Conservation (phyloP, 2,888 invertebrate species). For the Junonia oenone region DNA sequence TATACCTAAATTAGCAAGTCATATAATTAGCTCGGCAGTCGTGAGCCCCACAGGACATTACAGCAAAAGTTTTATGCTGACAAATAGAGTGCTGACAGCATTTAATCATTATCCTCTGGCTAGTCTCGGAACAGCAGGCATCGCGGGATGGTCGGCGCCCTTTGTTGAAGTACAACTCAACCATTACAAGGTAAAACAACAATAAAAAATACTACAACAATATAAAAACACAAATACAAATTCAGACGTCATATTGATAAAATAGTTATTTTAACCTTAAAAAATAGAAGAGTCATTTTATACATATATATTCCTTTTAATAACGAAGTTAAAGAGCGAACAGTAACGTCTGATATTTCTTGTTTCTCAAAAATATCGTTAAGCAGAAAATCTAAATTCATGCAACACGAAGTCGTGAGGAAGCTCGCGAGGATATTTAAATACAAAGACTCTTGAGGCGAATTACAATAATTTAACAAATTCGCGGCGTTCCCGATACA, state of each 20-base stretch:
- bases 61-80: constrained; percentile 85
- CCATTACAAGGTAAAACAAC: constrained; percentile 79
- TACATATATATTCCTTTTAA: too few species aligned
- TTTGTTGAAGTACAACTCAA: constrained; percentile 81
- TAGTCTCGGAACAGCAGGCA: constrained; percentile 75
- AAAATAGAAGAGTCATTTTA: too few species aligned
- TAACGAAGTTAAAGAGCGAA: too few species aligned
- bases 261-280: too few species aligned
- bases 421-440: constrained; percentile 23
- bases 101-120: constrained; percentile 88
- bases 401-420: constrained; percentile 26
- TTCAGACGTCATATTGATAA: background rate
- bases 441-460: constrained; percentile 24
- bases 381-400: constrained; percentile 17
- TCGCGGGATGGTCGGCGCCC: constrained; percentile 79
- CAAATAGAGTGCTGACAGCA: constrained; percentile 82
- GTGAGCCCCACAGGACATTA: constrained; percentile 83
- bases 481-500: constrained; percentile 34
- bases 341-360: background rate
- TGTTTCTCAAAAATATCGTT: constrained; percentile 2
- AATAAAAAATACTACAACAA: background rate
- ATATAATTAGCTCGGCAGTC: constrained; percentile 75
- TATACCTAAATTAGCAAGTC: constrained; percentile 65
- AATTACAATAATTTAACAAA: constrained; percentile 26
- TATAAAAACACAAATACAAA: background rate